Base-by-base conservation (phyloP, 2,888 invertebrate species). In the Drosophila atripex region DNA sequence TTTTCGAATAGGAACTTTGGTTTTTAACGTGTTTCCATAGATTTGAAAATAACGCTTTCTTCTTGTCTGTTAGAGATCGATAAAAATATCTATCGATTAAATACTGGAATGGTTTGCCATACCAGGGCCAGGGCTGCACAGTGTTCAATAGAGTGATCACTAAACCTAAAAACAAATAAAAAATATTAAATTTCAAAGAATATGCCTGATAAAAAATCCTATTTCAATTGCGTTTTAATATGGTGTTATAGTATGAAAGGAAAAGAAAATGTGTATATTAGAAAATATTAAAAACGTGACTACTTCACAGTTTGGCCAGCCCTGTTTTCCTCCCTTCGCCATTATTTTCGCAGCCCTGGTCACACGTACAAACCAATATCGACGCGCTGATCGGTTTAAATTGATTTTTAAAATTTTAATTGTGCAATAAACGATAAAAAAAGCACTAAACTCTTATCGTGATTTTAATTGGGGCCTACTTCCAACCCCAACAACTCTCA, bases 351-450 rank as follows among this genome's bases (percentile, higher is more conserved):
- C 30, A 58, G 11, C 57, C 57, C 57, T 58, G 50, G 32, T 46
- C 32, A 14, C 55, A 25, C 46, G 55, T 9, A 32, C 38, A 18
- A 52, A 69, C 12, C 18, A 30, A 43, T 50, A 63, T 63, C 53
- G 69, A 70, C 69, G 69, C 69, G 73, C 66, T 70, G 69, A 23
- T 14, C 49, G 18, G 30, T 70, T 70, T 65, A 43, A 70, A 70
- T 51, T 53, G 11, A 2, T 9, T 16, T 61, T 61, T 46, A 9
- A 47, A 54, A 32, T 54, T 50, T 8, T 45, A 53, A 47, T 52
- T 39, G 38, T 53, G 68, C 39, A 47, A 47, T 43, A 72, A 28
- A 39, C 43, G 9, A 21, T 7, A 35, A 35, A n/a, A n/a, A 35
- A 7, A 35, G 12, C n/a, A n/a, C n/a, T n/a, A 35, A 35, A 35